Evolutionary conservation across 1,140 invertebrate genomes (phyloP), one percentile per base, ranked within the genome.

Genomic region (Drosophila pseudoobscura): DNA sequence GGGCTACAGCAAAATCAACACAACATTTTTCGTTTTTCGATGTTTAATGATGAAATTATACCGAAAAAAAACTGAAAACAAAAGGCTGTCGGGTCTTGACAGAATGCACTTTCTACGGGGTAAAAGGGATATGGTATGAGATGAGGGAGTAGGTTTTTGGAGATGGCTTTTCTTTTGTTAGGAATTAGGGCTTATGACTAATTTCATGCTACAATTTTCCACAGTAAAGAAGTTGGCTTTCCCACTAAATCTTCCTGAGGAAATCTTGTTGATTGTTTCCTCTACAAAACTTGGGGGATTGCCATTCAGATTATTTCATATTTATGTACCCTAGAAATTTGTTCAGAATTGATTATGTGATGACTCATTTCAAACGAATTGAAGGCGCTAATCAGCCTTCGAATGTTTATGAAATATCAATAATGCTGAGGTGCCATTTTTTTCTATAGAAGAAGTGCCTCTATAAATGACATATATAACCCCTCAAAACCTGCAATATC

Each of bases 101-200:
- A 70, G 66, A 69, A 70, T 69, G 52, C 66, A 69, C 66, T 70
- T 70, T 70, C 64, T 57, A 70, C 45, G 69, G 35, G 52, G 52
- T 26, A 50, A 57, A 44, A 50, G 56, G 64, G 56, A 43, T 17
- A 35, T 6, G 51, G 31, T 56, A 22, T 26, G 31, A 17, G 8
- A 20, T 24, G 53, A 0, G 6, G 9, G 24, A 69, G 39, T 44
- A 44, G 39, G 43, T 20, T 31, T 56, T 20, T 39, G 35, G 3
- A 4, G 11, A 50, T 17, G n/a, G 2, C 17, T 43, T 60, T 49
- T 46, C 5, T 8, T 47, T 26, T 20, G 20, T 49, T 43, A 46
- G 9, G 20, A 20, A 17, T 13, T 1, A 39, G 35, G 4, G 35
- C 0, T 5, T 3, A 39, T 39, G 35, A 39, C 35, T 39, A 39